Evolutionary conservation across 2,113 vertebrate genomes (phyloP).

Genomic region (Geococcyx californianus): DNA sequence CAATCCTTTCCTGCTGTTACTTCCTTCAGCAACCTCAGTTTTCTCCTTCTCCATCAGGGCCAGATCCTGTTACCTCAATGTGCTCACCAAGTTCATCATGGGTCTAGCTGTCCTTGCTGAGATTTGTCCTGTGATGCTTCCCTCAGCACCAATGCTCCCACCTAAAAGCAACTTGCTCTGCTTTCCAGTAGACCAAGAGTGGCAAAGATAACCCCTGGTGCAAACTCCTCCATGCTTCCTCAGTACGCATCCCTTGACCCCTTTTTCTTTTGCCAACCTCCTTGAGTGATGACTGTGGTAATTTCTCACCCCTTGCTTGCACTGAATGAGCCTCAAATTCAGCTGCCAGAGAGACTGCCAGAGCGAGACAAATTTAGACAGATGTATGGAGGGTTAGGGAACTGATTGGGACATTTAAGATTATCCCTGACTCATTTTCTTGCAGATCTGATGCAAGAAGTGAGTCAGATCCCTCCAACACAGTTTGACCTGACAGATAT

Average conservation of each 20-base stretch:
- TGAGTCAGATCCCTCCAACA: constrained; percentile 31
- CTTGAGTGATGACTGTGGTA: background rate
- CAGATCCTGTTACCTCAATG: background rate
- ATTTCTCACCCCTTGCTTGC: background rate
- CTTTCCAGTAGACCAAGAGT: background rate
- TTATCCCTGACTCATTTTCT: constrained; percentile 32
- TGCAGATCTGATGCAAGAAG: constrained; percentile 52
- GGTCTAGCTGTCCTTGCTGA: background rate
- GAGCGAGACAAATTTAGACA: background rate
- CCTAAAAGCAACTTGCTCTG: background rate
- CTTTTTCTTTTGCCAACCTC: background rate
- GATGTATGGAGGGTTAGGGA: background rate
- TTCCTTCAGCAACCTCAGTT: background rate
- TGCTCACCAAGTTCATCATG: background rate
- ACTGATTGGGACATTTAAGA: background rate
- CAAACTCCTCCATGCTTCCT: background rate
- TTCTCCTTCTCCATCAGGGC: background rate
- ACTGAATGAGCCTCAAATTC: background rate
- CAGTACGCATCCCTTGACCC: rapidly evolving
- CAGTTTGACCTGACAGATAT: background rate
- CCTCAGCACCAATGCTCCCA: background rate
- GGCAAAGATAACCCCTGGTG: background rate
- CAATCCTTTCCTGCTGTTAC: background rate
- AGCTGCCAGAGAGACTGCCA: background rate
- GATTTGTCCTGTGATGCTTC: background rate